Base-by-base conservation (phyloP, 2,797 vertebrate species). In the Benthosema pterotum region DNA sequence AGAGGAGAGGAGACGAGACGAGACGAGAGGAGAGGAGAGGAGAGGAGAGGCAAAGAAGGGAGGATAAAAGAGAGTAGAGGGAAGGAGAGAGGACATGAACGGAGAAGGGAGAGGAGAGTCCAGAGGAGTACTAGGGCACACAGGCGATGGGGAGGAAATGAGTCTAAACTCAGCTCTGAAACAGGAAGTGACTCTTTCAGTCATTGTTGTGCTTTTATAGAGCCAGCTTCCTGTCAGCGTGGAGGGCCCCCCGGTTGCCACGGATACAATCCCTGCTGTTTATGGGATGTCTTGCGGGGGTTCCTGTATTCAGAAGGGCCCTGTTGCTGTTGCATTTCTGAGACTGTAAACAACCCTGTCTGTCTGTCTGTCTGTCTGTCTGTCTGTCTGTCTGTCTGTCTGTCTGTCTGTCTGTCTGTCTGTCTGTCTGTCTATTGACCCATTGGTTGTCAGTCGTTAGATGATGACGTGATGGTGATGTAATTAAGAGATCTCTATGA, bases 121-220 rank as follows among this genome's bases (percentile, higher is more conserved):
- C 2, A 68, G 16, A 6, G 50, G 73, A 73, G 71, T 22, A 4
- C n/a, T 22, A 70, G 64, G 52, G 52, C 64, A 55, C 25, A 60
- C 45, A 59, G 54, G 66, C 77, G 76, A 88, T n/a, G 88, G 89
- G 91, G 90, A 88, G 80, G 77, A 62, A 38, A 38, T 38, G 70
- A 87, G 79, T 86, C 88, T 89, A 90, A 90, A 91, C 85, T 88
- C 80, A 83, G 87, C 87, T 78, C 86, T 85, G 63, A 84, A 89
- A 93, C 91, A 93, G 92, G 92, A 93, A 93, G 88, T 84, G 80
- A 77, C 83, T 78, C 77, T 64, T 85, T 87, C 83, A 87, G 75
- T 86, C 78, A 87, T 88, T 92, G 89, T 90, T 90, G 78, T 86
- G 79, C 86, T 89, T 92, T 91, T 91, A 89, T 90, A 89, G 85